Percentiles rank a stretch among this genome's conserved stretches.
Conservation (phyloP, 1,140 invertebrate genomes). For the Thrips palmi region DNA sequence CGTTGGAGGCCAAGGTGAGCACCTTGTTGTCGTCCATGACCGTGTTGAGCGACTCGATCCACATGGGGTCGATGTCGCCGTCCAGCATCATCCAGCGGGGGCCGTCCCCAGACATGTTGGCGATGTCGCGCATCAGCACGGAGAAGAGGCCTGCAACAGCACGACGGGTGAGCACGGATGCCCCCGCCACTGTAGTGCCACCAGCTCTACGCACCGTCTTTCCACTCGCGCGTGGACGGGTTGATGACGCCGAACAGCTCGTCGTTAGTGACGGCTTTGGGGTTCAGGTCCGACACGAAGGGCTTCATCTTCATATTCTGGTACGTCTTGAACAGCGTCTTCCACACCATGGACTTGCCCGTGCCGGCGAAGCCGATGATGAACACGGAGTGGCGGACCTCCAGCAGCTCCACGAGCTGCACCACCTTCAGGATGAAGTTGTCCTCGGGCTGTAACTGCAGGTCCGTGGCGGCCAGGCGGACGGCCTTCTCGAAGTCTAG, state of each 20-base stretch:
- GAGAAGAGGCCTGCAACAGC: slow-evolving; percentile 53
- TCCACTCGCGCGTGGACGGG: slow-evolving; percentile 88
- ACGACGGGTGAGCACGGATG: neutral
- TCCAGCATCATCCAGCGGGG: slow-evolving; percentile 94
- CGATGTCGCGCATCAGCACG: slow-evolving; percentile 81
- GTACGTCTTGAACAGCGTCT: slow-evolving; percentile 71
- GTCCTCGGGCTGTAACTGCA: slow-evolving; percentile 80
- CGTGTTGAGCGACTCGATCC: slow-evolving; percentile 87
- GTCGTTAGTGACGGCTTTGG: slow-evolving; percentile 90
- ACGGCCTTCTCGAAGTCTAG: slow-evolving; percentile 67
- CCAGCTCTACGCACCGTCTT: slow-evolving; percentile 49
- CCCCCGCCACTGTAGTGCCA: neutral
- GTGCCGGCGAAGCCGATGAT: slow-evolving; percentile 83
- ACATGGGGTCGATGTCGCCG: slow-evolving; percentile 94
- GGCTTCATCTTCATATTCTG: slow-evolving; percentile 60
- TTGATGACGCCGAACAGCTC: slow-evolving; percentile 93
- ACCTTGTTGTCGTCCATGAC: slow-evolving; percentile 78
- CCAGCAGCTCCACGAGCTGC: slow-evolving; percentile 79
- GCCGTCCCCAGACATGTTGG: slow-evolving; percentile 63
- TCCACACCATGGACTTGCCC: slow-evolving; percentile 86
- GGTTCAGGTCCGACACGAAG: slow-evolving; percentile 75
- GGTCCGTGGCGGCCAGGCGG: slow-evolving; percentile 53
- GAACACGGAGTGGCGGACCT: slow-evolving; percentile 88
- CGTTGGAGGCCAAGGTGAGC: slow-evolving; percentile 81
- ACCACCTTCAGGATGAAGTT: slow-evolving; percentile 78